Evolutionary conservation across 2,797 vertebrate genomes (phyloP).

Genomic region (Tragelaphus eurycerus): DNA sequence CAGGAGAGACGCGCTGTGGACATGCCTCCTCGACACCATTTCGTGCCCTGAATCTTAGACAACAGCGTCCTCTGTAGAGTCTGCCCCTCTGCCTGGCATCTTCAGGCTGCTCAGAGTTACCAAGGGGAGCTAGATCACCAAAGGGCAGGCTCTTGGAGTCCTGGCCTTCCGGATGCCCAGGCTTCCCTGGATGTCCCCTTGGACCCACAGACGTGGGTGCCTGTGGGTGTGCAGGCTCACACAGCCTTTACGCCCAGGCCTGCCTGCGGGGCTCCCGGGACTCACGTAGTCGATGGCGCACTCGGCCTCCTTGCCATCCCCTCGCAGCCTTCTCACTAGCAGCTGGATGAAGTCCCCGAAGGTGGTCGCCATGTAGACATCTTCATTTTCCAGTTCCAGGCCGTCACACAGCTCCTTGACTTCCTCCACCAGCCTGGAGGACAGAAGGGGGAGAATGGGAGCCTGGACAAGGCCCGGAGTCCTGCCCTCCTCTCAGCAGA

Average conservation of each 20-base stretch:
- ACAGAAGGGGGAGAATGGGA: background rate
- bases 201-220: background rate
- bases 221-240: background rate
- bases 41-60: no score
- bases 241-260: background rate
- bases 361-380: slow-evolving; percentile 92
- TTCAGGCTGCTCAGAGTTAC: no score
- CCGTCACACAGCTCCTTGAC: slow-evolving; percentile 86
- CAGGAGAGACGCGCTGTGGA: background rate
- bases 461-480: accelerated
- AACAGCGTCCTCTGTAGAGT: background rate
- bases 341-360: slow-evolving; percentile 92
- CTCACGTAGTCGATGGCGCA: slow-evolving; percentile 87
- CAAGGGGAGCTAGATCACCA: background rate
- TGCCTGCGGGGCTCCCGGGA: background rate
- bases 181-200: background rate
- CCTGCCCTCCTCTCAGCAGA: background rate
- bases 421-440: slow-evolving; percentile 89
- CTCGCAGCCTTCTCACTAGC: slow-evolving; percentile 89
- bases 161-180: background rate
- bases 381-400: slow-evolving; percentile 90
- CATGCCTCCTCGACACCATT: background rate
- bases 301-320: slow-evolving; percentile 85
- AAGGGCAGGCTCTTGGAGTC: background rate
- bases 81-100: background rate